Base-by-base conservation (phyloP, 2,113 vertebrate species). In the Cathartes aura region DNA sequence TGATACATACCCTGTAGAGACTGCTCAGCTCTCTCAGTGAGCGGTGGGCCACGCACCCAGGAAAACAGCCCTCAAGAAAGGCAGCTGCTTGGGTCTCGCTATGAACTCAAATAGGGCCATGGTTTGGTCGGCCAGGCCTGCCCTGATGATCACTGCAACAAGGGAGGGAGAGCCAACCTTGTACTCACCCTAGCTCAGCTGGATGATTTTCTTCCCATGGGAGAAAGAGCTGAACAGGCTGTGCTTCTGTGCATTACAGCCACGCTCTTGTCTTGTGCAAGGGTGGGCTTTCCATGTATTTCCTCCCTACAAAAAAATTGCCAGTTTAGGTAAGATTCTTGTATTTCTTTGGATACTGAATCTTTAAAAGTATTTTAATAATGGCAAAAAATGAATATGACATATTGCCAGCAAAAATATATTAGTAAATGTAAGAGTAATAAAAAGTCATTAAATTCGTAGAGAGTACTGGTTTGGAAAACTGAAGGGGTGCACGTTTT, bases 351-450 rank as follows among this genome's bases (percentile, higher is more conserved):
- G 34, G 20, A 43, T 17, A 12, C 8, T 0, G 6, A 76, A n/a
- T 4, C 20, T 80, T 78, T n/a, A 34, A n/a, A 64, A 58, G 6
- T 85, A 29, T 63, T 83, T 81, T 40, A 86, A 60, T 48, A 73
- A 42, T 2, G 2, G 6, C 32, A 82, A 60, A 53, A 88, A 85
- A 8, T 6, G 5, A 62, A 11, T 45, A 20, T 27, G 34, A 53
- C 1, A 2, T 17, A 26, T n/a, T 74, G 26, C 92, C 80, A 93
- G 55, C 6, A 86, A 78, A 95, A 96, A 89, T 66, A 63, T 10
- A 74, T 86, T 43, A 76, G 81, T 90, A 82, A 93, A 22, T 89
- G 63, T 67, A 32, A 66, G 23, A 66, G 52, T 66, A 93, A 68
- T 67, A 68, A 50, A 38, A 78, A 75, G 8, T 32, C 6, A 53